Evolutionary conservation across 2,888 invertebrate genomes (phyloP), one percentile per base, ranked within the genome.

Genomic region (Bursaphelenchus okinawaensis): DNA sequence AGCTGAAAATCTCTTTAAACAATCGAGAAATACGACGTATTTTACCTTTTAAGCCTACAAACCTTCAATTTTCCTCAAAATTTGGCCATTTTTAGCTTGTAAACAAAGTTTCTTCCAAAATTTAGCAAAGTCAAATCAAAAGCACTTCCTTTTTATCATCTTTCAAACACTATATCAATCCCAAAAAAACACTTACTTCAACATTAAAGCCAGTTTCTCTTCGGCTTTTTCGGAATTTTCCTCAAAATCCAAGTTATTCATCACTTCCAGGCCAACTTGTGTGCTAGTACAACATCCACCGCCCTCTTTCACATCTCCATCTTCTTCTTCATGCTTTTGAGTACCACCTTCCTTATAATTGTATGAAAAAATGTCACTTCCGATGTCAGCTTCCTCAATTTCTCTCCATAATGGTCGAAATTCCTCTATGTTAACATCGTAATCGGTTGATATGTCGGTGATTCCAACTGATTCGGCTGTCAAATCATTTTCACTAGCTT

Each of bases 151-250:
- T 8, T 22, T 52, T n/a, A 8, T 19, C 8, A 40, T n/a, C 9
- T 9, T n/a, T 12, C n/a, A 24, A 23, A n/a, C 19, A 52, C n/a
- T 52, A 52, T 8, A 19, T n/a, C 54, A n/a, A 23, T 20, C n/a
- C 7, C 23, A 9, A 19, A 19, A 7, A 9, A n/a, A 7, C 7
- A 54, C 62, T 20, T 24, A 68, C 68, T 31, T 68, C 12, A 68
- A 54, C 64, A 69, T 68, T 19, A 69, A 20, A n/a, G 65, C 62
- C 29, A 69, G 54, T 16, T 54, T 59, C 27, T 55, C 31, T 31
- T 31, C 60, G 9, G 58, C 60, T 29, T 24, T 26, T 9, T 58
- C 52, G 24, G 52, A 56, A 7, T 55, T 26, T 24, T 31, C 50
- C n/a, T 70, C 56, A 40, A 40, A 40, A 40, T 40, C 40, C 40